Conservation (phyloP, 1,140 invertebrate species). For the Drosophila albomicans region DNA sequence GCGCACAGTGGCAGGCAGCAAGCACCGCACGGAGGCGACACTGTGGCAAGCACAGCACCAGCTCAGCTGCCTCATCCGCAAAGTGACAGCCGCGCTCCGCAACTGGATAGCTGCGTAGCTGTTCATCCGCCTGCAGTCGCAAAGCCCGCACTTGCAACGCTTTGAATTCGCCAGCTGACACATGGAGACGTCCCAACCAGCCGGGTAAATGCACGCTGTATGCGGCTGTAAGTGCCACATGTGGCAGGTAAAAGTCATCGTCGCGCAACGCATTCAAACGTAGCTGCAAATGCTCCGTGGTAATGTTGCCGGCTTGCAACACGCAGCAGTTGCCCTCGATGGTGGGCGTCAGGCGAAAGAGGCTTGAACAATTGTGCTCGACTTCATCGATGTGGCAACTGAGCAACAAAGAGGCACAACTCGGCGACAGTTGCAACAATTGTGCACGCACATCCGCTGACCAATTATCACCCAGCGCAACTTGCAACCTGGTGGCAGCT, state of each 20-base stretch:
- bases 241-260: conserved; percentile 45
- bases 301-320: conserved; percentile 16
- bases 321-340: conserved; percentile 52
- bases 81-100: conserved; percentile 36
- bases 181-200: conserved; percentile 42
- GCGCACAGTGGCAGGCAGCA: conserved; percentile 29
- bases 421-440: conserved; percentile 45
- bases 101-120: conserved; percentile 21
- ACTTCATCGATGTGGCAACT: conserved; percentile 33
- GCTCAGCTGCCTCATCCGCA: conserved; percentile 1
- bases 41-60: conserved; percentile 21
- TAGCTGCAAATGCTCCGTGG: conserved; percentile 24
- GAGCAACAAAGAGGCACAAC: conserved; percentile 47
- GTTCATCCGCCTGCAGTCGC: conserved; percentile 10
- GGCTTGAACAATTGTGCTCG: conserved; percentile 36
- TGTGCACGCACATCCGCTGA: conserved; percentile 23
- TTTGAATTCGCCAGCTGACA: conserved; percentile 2
- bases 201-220: conserved; percentile 54
- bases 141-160: conserved; percentile 8
- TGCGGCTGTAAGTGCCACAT: neutral
- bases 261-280: conserved; percentile 49
- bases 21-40: conserved; percentile 25
- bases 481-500: conserved; percentile 15
- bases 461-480: neutral
- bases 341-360: conserved; percentile 37